phyloP scores from a whole-genome alignment of 2,797 vertebrate genomes.

The Sebastes dallii region DNA sequence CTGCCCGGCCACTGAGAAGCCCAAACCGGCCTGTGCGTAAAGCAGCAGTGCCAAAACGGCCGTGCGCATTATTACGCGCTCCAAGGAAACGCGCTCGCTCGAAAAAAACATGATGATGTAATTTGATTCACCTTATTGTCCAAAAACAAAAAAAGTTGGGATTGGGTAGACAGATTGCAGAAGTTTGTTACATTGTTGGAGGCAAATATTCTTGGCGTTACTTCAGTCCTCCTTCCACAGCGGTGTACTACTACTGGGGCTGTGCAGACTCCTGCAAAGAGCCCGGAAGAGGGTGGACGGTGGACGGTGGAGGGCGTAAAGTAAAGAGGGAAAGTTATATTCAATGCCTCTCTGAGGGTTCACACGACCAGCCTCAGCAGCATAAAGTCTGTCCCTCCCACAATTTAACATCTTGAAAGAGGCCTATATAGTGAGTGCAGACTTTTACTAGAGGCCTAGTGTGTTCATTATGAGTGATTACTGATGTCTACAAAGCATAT shows the following conservation, averaged over 20 bases:
- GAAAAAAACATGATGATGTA: constrained; percentile 36
- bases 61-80: constrained; percentile 32
- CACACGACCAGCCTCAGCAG: constrained; percentile 37
- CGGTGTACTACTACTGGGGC: constrained; percentile 4
- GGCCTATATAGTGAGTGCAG: not conserved
- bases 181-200: constrained; percentile 57
- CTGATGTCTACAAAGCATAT: not conserved
- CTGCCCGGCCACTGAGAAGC: constrained; percentile 79
- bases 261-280: constrained; percentile 4
- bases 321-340: constrained; percentile 38
- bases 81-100: constrained; percentile 3
- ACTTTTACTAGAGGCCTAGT: not conserved
- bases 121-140: not conserved
- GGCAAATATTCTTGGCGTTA: not conserved
- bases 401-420: not conserved
- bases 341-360: constrained; percentile 50
- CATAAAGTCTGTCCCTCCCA: constrained; percentile 25
- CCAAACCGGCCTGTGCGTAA: constrained; percentile 41
- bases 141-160: not conserved
- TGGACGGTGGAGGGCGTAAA: constrained; percentile 30
- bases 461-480: not conserved
- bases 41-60: constrained; percentile 61
- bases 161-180: not conserved
- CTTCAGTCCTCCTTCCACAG: not conserved
- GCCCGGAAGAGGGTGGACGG: constrained; percentile 51